Percentiles rank a stretch among this genome's conserved stretches.
phyloP scores from a whole-genome alignment of 1,140 invertebrate genomes.

The Heliconius melpomene region DNA sequence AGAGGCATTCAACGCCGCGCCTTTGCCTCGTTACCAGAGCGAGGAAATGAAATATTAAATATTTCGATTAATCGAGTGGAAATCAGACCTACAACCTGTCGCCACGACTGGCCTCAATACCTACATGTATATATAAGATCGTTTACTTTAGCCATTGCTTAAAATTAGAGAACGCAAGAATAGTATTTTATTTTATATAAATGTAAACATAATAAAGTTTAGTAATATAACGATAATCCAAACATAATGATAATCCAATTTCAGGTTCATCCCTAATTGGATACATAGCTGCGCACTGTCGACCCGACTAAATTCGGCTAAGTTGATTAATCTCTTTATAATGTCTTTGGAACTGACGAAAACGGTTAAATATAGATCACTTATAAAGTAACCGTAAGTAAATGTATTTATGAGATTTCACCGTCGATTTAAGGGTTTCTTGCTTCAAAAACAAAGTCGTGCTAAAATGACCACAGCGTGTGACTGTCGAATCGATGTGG shows the following conservation, averaged over 20 bases:
- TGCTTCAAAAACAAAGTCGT: no score
- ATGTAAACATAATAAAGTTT: not conserved
- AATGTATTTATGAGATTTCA: not conserved
- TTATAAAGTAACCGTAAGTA: not conserved
- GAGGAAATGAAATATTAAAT: not conserved
- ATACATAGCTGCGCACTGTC: slow-evolving; percentile 8
- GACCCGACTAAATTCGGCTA: not conserved
- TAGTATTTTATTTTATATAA: not conserved
- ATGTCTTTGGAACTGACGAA: not conserved
- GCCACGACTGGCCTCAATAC: no score
- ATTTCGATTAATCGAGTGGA: not conserved
- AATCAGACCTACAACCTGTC: not conserved
- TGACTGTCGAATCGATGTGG: no score
- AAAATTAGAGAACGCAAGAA: not conserved
- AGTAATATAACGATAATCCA: not conserved
- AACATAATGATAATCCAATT: slow-evolving; percentile 10
- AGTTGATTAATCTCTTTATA: slow-evolving; percentile 9
- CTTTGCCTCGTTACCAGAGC: not conserved
- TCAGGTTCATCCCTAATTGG: slow-evolving; percentile 2
- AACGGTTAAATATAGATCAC: not conserved
- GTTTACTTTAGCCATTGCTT: no score
- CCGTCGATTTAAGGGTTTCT: not conserved
- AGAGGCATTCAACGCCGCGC: not conserved
- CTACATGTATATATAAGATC: no score
- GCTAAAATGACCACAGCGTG: no score